Evolutionary conservation across 2,113 vertebrate genomes (phyloP).

Genomic region (Nerophis ophidion): DNA sequence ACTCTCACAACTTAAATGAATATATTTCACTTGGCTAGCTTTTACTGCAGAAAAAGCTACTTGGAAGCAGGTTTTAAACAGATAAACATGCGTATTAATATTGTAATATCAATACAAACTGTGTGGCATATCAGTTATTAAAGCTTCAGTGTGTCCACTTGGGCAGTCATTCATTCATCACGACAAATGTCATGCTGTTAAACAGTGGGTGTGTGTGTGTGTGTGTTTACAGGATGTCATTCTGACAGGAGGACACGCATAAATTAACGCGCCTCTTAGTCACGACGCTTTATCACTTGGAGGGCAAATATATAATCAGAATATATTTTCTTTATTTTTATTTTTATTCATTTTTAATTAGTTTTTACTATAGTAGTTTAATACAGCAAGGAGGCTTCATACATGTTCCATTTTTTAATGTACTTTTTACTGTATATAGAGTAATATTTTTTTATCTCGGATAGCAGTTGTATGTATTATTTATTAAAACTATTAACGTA

Average conservation of each 20-base stretch:
- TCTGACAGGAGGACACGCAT: conserved; percentile 4
- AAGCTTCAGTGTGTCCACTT: neutral
- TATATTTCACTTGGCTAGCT: conserved; percentile 37
- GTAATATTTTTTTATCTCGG: too few relatives aligned
- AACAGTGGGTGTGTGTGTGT: neutral
- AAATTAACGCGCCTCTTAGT: conserved; percentile 18
- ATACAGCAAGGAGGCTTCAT: too few relatives aligned
- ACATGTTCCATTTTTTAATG: too few relatives aligned
- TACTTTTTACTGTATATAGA: too few relatives aligned
- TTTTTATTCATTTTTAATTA: too few relatives aligned
- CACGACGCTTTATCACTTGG: neutral
- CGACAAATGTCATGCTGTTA: neutral
- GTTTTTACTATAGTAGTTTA: too few relatives aligned
- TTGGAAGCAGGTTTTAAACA: too few relatives aligned
- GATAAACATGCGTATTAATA: too few relatives aligned
- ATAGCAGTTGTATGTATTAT: too few relatives aligned
- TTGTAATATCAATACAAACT: too few relatives aligned
- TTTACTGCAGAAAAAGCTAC: neutral
- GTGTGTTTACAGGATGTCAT: neutral
- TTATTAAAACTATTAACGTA: neutral
- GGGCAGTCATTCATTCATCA: neutral
- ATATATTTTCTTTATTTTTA: too few relatives aligned
- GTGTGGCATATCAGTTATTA: neutral
- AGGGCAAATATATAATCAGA: too few relatives aligned
- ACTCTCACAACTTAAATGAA: conserved; percentile 44